These are phyloP conservation scores for Ancistrus triradiatus DNA, from an alignment of 2,113 vertebrate genomes.

Conservation along the genomic window DNA sequence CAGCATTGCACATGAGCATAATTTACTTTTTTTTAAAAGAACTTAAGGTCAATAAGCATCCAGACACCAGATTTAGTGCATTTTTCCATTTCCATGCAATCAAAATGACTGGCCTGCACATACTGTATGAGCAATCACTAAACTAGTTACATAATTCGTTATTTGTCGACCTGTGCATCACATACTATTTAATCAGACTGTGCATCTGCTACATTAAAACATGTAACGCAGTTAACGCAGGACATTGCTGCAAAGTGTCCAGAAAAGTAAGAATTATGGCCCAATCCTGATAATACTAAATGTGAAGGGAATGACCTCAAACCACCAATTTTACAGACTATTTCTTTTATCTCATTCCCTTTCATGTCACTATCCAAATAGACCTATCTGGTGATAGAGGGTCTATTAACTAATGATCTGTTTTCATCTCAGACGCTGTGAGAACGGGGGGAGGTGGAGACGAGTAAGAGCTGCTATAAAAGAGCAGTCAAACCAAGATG, in stretches of 20 bases:
- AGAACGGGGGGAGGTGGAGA: slow-evolving; percentile 57
- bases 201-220: too few relatives aligned
- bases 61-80: too few relatives aligned
- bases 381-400: slow-evolving; percentile 60
- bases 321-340: slow-evolving; percentile 1
- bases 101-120: too few relatives aligned
- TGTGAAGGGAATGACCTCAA: slow-evolving; percentile 12
- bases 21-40: too few relatives aligned
- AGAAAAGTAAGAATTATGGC: slow-evolving; percentile 14
- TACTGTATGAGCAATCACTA: too few relatives aligned
- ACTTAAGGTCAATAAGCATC: too few relatives aligned
- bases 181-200: too few relatives aligned
- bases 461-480: slow-evolving; percentile 29
- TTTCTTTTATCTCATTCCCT: slow-evolving; percentile 32
- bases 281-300: slow-evolving; percentile 13
- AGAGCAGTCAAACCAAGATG: slow-evolving; percentile 17
- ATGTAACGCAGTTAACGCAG: background rate
- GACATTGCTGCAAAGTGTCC: slow-evolving; percentile 6
- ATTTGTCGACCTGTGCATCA: too few relatives aligned
- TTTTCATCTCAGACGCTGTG: slow-evolving; percentile 61
- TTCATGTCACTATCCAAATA: slow-evolving; percentile 59
- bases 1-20: too few relatives aligned
- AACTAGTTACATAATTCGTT: too few relatives aligned
- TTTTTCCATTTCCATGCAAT: too few relatives aligned
- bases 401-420: slow-evolving; percentile 70